A percentile compares a stretch with the other conserved stretches of the same genome.
phyloP scores from a whole-genome alignment of 92 coral and sea anemone genomes.

The Blastomussa wellsi region DNA sequence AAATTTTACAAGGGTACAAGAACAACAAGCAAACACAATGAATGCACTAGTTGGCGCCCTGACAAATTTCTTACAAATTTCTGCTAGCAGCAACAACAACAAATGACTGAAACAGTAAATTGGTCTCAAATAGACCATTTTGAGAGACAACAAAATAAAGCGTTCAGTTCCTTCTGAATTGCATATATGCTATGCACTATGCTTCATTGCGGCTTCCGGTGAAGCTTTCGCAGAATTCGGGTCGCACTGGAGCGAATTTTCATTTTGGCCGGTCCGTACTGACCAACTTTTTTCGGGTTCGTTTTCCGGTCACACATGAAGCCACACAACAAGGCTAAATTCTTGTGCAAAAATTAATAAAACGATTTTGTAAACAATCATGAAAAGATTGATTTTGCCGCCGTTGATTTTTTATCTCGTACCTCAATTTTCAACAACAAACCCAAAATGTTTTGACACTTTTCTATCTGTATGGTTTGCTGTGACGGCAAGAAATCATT shows the following conservation, averaged over 20 bases:
- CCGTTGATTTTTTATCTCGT: background rate
- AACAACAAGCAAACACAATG: conserved; percentile 39
- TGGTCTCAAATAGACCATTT: background rate
- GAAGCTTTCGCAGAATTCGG: too few relatives aligned
- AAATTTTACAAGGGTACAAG: conserved; percentile 39
- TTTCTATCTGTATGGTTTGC: too few relatives aligned
- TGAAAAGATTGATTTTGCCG: too few relatives aligned
- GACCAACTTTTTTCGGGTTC: conserved; percentile 17
- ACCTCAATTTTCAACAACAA: conserved; percentile 18
- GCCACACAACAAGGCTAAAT: conserved; percentile 14
- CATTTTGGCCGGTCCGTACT: background rate
- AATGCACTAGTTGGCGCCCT: too few relatives aligned
- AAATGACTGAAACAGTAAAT: conserved; percentile 7
- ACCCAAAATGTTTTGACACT: conserved; percentile 25
- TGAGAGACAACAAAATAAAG: conserved; percentile 5
- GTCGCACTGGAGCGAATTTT: too few relatives aligned
- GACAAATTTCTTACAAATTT: conserved; percentile 31
- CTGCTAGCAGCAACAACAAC: conserved; percentile 16
- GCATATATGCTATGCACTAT: too few relatives aligned
- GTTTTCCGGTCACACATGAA: conserved; percentile 2
- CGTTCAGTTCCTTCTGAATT: conserved; percentile 12
- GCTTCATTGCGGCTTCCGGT: too few relatives aligned
- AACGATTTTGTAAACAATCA: background rate
- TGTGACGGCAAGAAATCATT: too few relatives aligned
- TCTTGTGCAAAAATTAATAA: conserved; percentile 8